Conservation (phyloP, 2,113 vertebrate genomes). For the Chaetura pelagica region DNA sequence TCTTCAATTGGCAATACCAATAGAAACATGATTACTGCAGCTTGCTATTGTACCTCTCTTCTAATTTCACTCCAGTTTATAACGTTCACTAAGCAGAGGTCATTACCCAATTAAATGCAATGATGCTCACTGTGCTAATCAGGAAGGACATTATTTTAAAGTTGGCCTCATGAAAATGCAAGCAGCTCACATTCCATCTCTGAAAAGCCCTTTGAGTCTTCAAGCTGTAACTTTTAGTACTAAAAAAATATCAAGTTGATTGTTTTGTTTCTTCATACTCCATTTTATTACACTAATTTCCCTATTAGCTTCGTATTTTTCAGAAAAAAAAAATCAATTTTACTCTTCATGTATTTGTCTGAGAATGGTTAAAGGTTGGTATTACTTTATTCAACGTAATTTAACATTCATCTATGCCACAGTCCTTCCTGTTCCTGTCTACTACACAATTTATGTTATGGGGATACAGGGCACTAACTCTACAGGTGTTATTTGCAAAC, state of each 20-base stretch:
- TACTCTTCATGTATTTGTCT: background rate
- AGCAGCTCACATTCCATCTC: conserved; percentile 38
- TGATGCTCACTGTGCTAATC: conserved; percentile 68
- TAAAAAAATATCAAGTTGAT: conserved; percentile 36
- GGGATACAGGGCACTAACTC: background rate
- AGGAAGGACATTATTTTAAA: conserved; percentile 65
- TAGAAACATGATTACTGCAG: conserved; percentile 72
- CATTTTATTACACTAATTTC: conserved; percentile 38
- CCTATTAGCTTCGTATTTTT: conserved; percentile 25
- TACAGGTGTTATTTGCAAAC: background rate
- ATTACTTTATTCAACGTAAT: background rate
- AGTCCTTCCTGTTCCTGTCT: background rate
- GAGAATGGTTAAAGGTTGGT: background rate
- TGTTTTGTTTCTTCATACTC: conserved; percentile 36
- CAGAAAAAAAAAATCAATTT: conserved; percentile 34
- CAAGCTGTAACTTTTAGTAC: conserved; percentile 18
- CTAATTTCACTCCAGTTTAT: conserved; percentile 64
- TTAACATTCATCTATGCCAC: background rate
- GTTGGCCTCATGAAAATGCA: conserved; percentile 52
- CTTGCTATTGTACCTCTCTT: conserved; percentile 65
- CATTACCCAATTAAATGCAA: conserved; percentile 72
- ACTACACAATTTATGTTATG: background rate
- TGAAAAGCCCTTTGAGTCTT: conserved; percentile 26
- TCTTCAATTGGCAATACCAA: conserved; percentile 73
- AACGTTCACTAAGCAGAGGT: conserved; percentile 69